These are phyloP conservation scores for Bradypodion pumilum DNA, from an alignment of 2,797 vertebrate species.

Conservation along the genomic window DNA sequence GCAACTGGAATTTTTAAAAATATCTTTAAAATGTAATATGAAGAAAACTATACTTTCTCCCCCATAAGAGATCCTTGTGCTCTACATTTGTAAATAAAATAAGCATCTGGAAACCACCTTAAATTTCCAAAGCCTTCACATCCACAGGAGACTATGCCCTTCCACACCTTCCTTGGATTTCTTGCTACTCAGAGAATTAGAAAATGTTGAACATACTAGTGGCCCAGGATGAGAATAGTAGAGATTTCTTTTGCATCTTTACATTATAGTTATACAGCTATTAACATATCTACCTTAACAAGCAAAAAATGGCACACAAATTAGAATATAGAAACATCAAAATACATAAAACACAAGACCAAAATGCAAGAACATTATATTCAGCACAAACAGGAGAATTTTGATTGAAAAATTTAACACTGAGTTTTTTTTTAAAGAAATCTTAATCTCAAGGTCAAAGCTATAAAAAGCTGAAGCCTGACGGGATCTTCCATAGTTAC, in stretches of 20 bases:
- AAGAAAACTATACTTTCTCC: no score
- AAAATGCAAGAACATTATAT: not conserved
- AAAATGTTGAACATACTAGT: not conserved
- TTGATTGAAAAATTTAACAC: not conserved
- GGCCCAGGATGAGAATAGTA: not conserved
- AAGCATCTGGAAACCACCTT: not conserved
- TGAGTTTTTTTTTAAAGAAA: not conserved
- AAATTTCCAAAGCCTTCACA: not conserved
- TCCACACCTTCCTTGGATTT: not conserved
- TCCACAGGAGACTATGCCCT: not conserved
- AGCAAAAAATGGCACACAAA: not conserved
- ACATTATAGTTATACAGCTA: not conserved
- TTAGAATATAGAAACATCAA: not conserved
- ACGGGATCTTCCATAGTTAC: not conserved
- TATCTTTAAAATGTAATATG: no score
- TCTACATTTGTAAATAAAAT: not conserved
- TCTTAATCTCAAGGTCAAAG: not conserved
- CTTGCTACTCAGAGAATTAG: not conserved
- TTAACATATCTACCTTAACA: not conserved
- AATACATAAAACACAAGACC: not conserved
- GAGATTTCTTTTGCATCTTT: not conserved
- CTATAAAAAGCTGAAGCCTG: not conserved
- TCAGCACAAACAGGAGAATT: not conserved
- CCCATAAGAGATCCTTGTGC: no score
- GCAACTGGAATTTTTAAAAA: no score